Base-by-base conservation (phyloP, 2,797 vertebrate genomes). In the Sparus aurata region DNA sequence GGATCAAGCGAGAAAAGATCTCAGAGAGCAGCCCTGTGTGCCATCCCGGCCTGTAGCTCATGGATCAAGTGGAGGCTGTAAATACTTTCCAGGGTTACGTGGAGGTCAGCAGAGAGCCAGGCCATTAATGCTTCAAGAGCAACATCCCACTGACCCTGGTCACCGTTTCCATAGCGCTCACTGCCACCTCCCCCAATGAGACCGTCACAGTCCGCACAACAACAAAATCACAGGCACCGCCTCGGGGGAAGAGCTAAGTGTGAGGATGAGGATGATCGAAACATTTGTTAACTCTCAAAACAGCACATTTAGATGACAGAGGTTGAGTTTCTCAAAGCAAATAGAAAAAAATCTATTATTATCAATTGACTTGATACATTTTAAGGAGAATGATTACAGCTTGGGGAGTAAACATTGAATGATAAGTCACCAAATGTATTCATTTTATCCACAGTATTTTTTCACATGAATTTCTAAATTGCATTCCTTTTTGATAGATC, bases 61-160 rank as follows among this genome's bases (percentile, higher is more conserved):
- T 90, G 92, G 92, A 93, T 93, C 93, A 93, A 94, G 94, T 92
- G 85, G 85, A 94, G 93, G 94, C 79, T 92, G 92, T 94, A 94
- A 95, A 94, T 93, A 91, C 91, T 92, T 93, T 82, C 73, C 89
- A 77, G 87, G 93, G 91, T 94, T 90, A 91, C 12, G 2, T 22
- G 57, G 89, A 90, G 93, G 94, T 94, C 93, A 93, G 70, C 81
- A 3, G 76, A 87, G 91, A 91, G 73, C 69, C 8, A 25, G 83
- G 80, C 85, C 90, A 91, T 93, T 93, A 93, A 91, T 89, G 89
- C 90, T 88, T 92, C 92, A 92, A 90, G 89, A 93, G 77, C 92
- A 92, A 85, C 90, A 91, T 88, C 91, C 87, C 88, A 69, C 71
- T 90, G 90, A 85, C 90, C 89, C 90, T 85, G 81, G 87, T 90